Conservation (phyloP, 2,888 invertebrate species). For the Mythimna impura region DNA sequence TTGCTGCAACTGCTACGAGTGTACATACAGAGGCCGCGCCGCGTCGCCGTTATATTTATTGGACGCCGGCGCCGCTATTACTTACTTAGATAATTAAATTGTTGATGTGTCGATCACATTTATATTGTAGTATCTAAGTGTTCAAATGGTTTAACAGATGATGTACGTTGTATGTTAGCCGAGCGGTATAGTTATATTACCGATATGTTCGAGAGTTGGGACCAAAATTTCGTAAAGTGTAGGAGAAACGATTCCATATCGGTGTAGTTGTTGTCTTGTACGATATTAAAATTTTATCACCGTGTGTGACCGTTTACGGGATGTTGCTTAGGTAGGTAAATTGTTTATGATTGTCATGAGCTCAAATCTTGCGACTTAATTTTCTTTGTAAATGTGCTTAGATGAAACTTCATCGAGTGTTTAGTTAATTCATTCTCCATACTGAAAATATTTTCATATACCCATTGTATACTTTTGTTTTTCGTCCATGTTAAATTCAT, state of each 20-base stretch:
- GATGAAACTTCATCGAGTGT: conserved; percentile 63
- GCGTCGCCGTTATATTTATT: conserved; percentile 58
- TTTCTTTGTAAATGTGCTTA: conserved; percentile 69
- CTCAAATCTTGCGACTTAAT: conserved; percentile 84
- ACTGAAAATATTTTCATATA: conserved; percentile 66
- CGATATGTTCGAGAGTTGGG: conserved; percentile 78
- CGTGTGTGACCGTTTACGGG: conserved; percentile 82
- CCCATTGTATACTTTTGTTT: conserved; percentile 69
- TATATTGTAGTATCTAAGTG: conserved; percentile 80
- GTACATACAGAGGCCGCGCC: conserved; percentile 37
- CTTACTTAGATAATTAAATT: conserved; percentile 78
- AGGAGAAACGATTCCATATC: conserved; percentile 73
- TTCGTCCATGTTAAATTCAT: conserved; percentile 74
- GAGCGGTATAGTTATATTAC: conserved; percentile 64
- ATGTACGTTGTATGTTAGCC: conserved; percentile 71
- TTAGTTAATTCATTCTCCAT: conserved; percentile 62
- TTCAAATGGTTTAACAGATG: conserved; percentile 78
- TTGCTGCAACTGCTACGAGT: conserved; percentile 18
- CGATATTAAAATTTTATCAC: conserved; percentile 84
- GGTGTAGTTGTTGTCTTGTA: conserved; percentile 80
- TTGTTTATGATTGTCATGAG: conserved; percentile 80
- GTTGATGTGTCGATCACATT: conserved; percentile 82
- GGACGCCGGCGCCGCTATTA: conserved; percentile 54
- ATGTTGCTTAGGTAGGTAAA: conserved; percentile 85
- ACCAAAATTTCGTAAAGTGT: conserved; percentile 84